Conservation (phyloP, 1,140 invertebrate species). For the Pristionchus pacificus region DNA sequence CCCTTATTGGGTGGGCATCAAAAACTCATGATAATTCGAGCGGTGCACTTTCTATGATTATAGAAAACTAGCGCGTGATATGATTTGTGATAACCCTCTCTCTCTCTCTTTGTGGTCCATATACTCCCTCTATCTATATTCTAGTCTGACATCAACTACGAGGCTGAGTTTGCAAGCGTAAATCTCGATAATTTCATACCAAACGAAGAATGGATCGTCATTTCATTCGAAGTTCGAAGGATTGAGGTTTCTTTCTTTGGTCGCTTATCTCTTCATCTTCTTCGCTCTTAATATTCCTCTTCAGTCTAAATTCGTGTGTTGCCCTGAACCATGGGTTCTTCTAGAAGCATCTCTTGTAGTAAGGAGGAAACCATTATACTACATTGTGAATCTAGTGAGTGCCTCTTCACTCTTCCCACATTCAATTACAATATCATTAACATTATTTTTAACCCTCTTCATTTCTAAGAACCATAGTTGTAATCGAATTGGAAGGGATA, state of each 20-base stretch:
- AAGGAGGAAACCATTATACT: slow-evolving; percentile 52
- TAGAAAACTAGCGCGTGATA: too few relatives aligned
- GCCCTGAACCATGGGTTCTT: slow-evolving; percentile 55
- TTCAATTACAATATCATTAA: not conserved
- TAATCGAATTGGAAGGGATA: too few relatives aligned
- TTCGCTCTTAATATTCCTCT: slow-evolving; percentile 4
- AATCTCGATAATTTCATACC: slow-evolving; percentile 57
- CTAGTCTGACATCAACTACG: slow-evolving; percentile 53
- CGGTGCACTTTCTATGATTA: too few relatives aligned
- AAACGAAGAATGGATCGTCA: slow-evolving; percentile 57
- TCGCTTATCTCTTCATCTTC: slow-evolving; percentile 22
- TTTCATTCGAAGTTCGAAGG: slow-evolving; percentile 49
- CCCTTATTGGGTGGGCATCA: too few relatives aligned
- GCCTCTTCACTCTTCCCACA: not conserved
- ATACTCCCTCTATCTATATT: too few relatives aligned
- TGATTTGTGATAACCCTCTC: too few relatives aligned
- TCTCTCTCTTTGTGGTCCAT: too few relatives aligned
- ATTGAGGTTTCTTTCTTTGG: slow-evolving; percentile 33
- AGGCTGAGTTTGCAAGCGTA: slow-evolving; percentile 48
- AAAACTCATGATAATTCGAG: too few relatives aligned
- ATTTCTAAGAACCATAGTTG: too few relatives aligned
- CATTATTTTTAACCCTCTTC: too few relatives aligned
- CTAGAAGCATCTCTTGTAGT: slow-evolving; percentile 52
- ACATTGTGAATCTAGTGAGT: slow-evolving; percentile 41
- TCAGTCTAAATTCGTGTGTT: slow-evolving; percentile 52